phyloP scores from a whole-genome alignment of 2,797 vertebrate genomes.

The Catostomus latipinnis region DNA sequence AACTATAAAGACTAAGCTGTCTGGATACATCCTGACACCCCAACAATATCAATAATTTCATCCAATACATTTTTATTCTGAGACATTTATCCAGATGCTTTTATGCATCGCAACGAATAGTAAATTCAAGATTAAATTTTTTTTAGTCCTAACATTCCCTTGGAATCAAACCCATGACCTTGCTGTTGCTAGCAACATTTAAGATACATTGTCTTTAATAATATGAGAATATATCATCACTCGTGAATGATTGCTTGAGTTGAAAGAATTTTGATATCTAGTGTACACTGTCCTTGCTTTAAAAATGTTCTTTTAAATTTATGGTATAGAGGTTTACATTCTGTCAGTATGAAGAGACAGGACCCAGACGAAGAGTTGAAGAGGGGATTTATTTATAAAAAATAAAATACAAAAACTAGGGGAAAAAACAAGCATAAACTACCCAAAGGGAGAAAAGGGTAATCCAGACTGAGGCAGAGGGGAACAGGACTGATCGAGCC shows the following conservation, averaged over 20 bases:
- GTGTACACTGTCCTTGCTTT: neutral
- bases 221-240: conserved; percentile 11
- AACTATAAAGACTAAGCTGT: neutral
- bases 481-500: too few relatives aligned
- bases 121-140: too few relatives aligned
- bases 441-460: too few relatives aligned
- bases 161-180: too few relatives aligned
- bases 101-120: neutral
- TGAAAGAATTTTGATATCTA: conserved; percentile 7
- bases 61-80: neutral
- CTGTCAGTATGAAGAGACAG: neutral
- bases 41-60: neutral
- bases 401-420: too few relatives aligned
- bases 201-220: neutral
- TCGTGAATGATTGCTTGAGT: conserved; percentile 10
- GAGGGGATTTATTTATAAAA: too few relatives aligned
- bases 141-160: too few relatives aligned
- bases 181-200: too few relatives aligned
- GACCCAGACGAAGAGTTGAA: neutral
- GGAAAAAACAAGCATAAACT: too few relatives aligned
- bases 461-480: too few relatives aligned
- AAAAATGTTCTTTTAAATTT: neutral
- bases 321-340: neutral
- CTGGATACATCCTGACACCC: neutral
- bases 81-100: neutral